Percentiles rank a stretch among this genome's conserved stretches.
Evolutionary conservation across 1,140 invertebrate genomes (phyloP).

Genomic region (Drosophila repletoides): DNA sequence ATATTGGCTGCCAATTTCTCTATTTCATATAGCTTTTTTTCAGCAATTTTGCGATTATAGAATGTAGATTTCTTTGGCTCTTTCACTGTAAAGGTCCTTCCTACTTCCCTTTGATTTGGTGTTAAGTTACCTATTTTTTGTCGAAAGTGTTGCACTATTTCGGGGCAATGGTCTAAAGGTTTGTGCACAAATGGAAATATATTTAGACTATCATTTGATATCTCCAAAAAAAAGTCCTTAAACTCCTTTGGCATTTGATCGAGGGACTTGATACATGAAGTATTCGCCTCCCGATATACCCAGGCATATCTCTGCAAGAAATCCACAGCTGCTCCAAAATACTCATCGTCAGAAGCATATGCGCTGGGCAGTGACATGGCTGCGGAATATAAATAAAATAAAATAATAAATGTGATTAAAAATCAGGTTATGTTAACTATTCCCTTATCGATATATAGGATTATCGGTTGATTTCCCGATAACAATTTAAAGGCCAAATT

Average conservation of each 20-base stretch:
- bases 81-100: not conserved
- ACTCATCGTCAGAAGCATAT: slow-evolving; percentile 76
- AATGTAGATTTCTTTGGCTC: slow-evolving; percentile 82
- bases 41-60: slow-evolving; percentile 77
- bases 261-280: slow-evolving; percentile 85
- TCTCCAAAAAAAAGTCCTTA: slow-evolving; percentile 81
- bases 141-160: slow-evolving; percentile 33
- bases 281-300: slow-evolving; percentile 87
- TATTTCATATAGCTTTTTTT: slow-evolving; percentile 89
- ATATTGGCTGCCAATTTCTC: slow-evolving; percentile 85
- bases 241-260: slow-evolving; percentile 85
- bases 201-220: slow-evolving; percentile 82
- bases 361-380: slow-evolving; percentile 52
- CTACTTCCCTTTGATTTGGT: slow-evolving; percentile 48
- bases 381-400: slow-evolving; percentile 41
- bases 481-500: too few relatives aligned
- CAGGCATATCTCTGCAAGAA: slow-evolving; percentile 86
- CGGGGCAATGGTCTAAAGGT: slow-evolving; percentile 4
- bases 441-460: too few relatives aligned
- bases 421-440: too few relatives aligned
- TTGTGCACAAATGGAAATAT: slow-evolving; percentile 55
- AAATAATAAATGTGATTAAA: not conserved
- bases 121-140: slow-evolving; percentile 32
- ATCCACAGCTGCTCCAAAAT: slow-evolving; percentile 84
- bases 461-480: too few relatives aligned